A percentile compares a stretch with the other conserved stretches of the same genome.
Evolutionary conservation across 1,140 invertebrate species (phyloP).

Genomic region (Kradibia gibbosae): DNA sequence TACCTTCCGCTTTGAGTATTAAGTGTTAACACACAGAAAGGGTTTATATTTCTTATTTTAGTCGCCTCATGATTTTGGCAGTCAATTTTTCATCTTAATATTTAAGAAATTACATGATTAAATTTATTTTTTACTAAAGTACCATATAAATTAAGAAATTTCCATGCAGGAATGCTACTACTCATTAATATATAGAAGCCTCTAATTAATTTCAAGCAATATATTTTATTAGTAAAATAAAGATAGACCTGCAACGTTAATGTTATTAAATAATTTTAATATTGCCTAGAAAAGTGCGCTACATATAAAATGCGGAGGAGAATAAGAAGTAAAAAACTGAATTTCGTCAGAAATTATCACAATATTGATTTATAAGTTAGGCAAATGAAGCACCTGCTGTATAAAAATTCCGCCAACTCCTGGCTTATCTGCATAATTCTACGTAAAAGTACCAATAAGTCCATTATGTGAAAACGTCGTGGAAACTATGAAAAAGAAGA

Average conservation of each 20-base stretch:
- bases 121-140: neutral
- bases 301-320: neutral
- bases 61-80: no score
- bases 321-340: neutral
- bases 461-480: constrained; percentile 45
- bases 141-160: neutral
- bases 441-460: constrained; percentile 50
- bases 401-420: constrained; percentile 38
- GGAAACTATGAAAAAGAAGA: constrained; percentile 12
- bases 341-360: constrained; percentile 36
- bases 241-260: no score
- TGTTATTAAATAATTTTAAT: neutral
- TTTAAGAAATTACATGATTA: neutral
- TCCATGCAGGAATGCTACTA: neutral
- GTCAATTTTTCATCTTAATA: neutral
- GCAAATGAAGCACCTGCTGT: constrained; percentile 21
- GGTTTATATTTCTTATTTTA: constrained; percentile 43
- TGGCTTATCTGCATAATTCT: constrained; percentile 46
- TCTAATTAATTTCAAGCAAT: neutral
- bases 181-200: no score
- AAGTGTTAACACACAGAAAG: constrained; percentile 38
- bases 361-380: constrained; percentile 49
- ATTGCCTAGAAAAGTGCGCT: neutral
- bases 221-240: neutral
- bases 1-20: constrained; percentile 22